These are phyloP conservation scores for Parasteatoda tepidariorum DNA, from an alignment of 1,140 invertebrate genomes.

Conservation along the genomic window DNA sequence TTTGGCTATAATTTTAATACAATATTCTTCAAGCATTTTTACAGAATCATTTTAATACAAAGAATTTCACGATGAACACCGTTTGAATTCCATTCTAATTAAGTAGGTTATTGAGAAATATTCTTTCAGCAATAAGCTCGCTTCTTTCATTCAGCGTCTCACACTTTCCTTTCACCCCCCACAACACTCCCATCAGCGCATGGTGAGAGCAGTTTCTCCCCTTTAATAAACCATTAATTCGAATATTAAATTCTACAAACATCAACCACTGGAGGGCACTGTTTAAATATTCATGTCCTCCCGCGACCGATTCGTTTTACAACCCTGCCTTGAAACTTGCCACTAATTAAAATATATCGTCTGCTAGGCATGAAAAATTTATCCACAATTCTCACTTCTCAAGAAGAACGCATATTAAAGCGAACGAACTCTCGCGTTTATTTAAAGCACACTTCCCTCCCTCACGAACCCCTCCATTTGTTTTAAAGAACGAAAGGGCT, in stretches of 20 bases:
- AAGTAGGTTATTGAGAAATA: no score
- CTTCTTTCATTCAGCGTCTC: not conserved
- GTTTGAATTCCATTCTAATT: not conserved
- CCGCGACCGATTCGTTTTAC: constrained; percentile 29
- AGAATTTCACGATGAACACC: no score
- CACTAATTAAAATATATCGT: constrained; percentile 59
- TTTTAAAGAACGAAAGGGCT: constrained; percentile 13
- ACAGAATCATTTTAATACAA: no score
- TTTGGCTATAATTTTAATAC: no score
- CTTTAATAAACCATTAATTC: constrained; percentile 58
- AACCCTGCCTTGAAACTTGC: not conserved
- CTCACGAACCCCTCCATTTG: constrained; percentile 15
- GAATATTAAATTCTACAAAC: constrained; percentile 52
- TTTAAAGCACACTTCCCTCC: constrained; percentile 45
- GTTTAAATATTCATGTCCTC: constrained; percentile 47
- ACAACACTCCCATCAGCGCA: not conserved
- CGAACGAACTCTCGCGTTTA: constrained; percentile 6
- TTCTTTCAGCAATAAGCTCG: not conserved
- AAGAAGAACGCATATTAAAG: constrained; percentile 30
- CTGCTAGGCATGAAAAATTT: constrained; percentile 52
- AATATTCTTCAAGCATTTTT: no score
- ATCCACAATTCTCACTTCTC: constrained; percentile 23
- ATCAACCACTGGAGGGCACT: not conserved
- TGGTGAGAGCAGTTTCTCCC: constrained; percentile 6
- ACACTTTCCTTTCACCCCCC: not conserved